phyloP scores from a whole-genome alignment of 2,113 vertebrate genomes.

The Percina caprodes region DNA sequence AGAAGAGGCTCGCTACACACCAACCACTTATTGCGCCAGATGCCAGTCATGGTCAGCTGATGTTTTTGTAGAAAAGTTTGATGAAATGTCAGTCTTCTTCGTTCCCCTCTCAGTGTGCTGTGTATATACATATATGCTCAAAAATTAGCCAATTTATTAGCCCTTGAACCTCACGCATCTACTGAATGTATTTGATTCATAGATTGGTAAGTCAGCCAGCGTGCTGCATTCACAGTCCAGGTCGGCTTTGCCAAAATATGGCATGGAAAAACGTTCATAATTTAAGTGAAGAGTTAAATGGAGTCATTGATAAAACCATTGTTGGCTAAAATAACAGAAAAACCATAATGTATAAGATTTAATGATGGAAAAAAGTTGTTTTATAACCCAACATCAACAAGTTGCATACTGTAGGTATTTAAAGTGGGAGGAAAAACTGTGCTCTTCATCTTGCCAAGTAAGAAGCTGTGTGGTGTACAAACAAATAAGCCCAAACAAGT shows the following conservation, averaged over 20 bases:
- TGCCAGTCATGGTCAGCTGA: slow-evolving; percentile 72
- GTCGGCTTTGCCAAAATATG: slow-evolving; percentile 27
- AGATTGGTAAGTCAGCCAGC: slow-evolving; percentile 29
- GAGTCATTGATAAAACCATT: slow-evolving; percentile 55
- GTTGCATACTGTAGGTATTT: slow-evolving; percentile 69
- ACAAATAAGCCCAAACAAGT: slow-evolving; percentile 82
- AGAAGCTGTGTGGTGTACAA: slow-evolving; percentile 81
- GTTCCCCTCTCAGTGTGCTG: slow-evolving; percentile 22
- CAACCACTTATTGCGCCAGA: slow-evolving; percentile 68
- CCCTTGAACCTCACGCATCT: slow-evolving; percentile 60
- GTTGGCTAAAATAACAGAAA: slow-evolving; percentile 53
- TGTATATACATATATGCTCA: slow-evolving; percentile 44
- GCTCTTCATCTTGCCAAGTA: slow-evolving; percentile 73
- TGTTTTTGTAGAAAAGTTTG: slow-evolving; percentile 74
- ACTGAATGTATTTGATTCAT: slow-evolving; percentile 57
- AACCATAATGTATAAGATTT: slow-evolving; percentile 49
- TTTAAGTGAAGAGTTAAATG: slow-evolving; percentile 5
- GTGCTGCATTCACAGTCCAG: slow-evolving; percentile 22
- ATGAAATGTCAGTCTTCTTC: slow-evolving; percentile 74
- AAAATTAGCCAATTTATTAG: slow-evolving; percentile 71
- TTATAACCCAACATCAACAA: slow-evolving; percentile 63
- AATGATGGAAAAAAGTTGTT: slow-evolving; percentile 66
- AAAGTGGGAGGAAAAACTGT: slow-evolving; percentile 72
- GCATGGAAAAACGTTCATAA: slow-evolving; percentile 43
- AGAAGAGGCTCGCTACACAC: slow-evolving; percentile 59